Evolutionary conservation across 2,888 invertebrate species (phyloP), one percentile per base, ranked within the genome.

Genomic region (Cheilosia grossa): DNA sequence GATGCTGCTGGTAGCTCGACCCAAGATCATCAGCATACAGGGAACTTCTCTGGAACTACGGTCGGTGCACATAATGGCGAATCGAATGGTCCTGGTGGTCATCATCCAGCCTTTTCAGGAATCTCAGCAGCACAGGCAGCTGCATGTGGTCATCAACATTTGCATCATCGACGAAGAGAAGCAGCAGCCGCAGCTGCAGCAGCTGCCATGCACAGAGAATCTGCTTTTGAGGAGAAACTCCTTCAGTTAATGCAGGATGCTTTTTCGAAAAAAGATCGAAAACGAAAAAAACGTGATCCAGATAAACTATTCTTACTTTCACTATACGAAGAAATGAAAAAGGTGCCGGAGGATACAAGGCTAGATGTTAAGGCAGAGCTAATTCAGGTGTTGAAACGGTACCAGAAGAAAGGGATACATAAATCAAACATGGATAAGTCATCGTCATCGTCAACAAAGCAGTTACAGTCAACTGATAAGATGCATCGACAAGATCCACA

Each of bases 191-290:
- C 58, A n/a, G 85, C 81, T 42, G 89, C 89, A 6, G 88, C 88
- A 13, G 88, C 89, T 0, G 88, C 90, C 0, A 78, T 89, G 58
- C 89, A 90, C 61, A 89, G 91, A 1, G 91, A 91, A 85, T 88
- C 90, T 2, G 90, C 89, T 2, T 91, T 91, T 63, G 91, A 91
- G 63, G 91, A 91, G 53, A 91, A 91, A 75, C 86, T 91, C 27
- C 77, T 91, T 63, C 91, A 91, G 63, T 89, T 91, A 33, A 91
- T 91, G 91, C 91, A 91, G 63, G 91, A 91, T 80, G 90, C 90
- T 6, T 91, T 91, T 87, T 90, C 91, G 15, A 91, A 91, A 69
- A 91, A 89, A 72, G 91, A 90, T 75, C 90, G 90, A 88, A 91
- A 91, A 77, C 89, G 90, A 6, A 91, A 91, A 81, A 90, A 90